Evolutionary conservation across 2,113 vertebrate species (phyloP).

Genomic region (Sylvia atricapilla): DNA sequence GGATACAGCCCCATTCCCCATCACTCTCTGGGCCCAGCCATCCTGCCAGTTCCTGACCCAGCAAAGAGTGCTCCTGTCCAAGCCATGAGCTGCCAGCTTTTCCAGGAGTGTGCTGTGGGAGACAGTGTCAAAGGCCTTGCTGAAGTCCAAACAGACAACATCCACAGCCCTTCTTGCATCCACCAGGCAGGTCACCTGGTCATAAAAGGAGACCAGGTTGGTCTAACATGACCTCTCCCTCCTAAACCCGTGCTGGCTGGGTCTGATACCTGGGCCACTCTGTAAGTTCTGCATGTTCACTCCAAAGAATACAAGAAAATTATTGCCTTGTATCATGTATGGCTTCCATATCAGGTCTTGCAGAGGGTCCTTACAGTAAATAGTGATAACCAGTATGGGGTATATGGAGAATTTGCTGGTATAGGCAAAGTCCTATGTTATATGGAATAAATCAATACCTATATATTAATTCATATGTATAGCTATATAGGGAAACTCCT

Average conservation of each 20-base stretch:
- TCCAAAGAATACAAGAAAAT: not conserved
- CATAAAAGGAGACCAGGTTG: not conserved
- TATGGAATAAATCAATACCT: not conserved
- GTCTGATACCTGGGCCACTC: not conserved
- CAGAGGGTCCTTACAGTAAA: not conserved
- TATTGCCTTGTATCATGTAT: not conserved
- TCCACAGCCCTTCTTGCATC: too few species aligned
- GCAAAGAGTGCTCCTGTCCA: not conserved
- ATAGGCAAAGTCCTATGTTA: not conserved
- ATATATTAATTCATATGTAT: too few species aligned
- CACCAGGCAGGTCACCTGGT: accelerated
- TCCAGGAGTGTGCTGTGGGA: not conserved
- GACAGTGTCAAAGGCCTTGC: not conserved
- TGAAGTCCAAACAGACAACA: not conserved
- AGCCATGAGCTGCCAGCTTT: not conserved
- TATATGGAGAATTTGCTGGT: not conserved
- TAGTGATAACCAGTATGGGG: not conserved
- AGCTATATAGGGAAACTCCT: not conserved
- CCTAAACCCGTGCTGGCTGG: not conserved
- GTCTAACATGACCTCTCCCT: accelerated
- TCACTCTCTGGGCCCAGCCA: not conserved
- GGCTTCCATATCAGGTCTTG: not conserved
- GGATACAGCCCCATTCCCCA: not conserved
- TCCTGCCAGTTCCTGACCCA: not conserved
- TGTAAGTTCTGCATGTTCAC: not conserved